Base-by-base conservation (phyloP, 2,113 vertebrate genomes). In the Antennarius striatus region DNA sequence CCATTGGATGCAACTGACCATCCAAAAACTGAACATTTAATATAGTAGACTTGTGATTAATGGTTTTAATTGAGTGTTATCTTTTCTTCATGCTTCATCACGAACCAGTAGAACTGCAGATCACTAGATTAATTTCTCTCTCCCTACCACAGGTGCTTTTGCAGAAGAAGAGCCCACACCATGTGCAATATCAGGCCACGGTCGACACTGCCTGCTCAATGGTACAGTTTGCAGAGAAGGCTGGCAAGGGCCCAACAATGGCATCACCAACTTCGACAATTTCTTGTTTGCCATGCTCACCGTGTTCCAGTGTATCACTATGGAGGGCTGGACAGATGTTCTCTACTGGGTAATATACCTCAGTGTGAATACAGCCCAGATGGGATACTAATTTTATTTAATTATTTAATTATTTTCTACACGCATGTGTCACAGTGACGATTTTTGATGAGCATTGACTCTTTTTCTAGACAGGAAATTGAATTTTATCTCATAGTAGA, bases 181-280 rank as follows among this genome's bases (percentile, higher is more conserved):
- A 1, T 99, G 98, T 86, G 94, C 96, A 6, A 91, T 96, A 86
- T 97, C 98, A 81, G 97, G 95, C 84, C 95, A 98, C 3, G 98
- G 98, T 65, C 96, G 96, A 68, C 94, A 94, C 56, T 99, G 98
- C 69, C 76, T 93, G 29, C 70, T 93, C 65, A 99, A 98, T 6
- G 94, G 93, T 74, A 96, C 95, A 0, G 89, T 92, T 71, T 99
- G 98, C 91, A 90, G 89, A 80, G 95, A 96, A 6, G 96, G 94
- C 80, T 99, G 98, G 97, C 94, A 95, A 52, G 97, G 98, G 61
- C 97, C 98, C 3, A 99, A 99, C 11, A 96, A 96, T 56, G 98
- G 98, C 91, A 99, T 99, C 87, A 99, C 97, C 86, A 99, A 99
- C 92, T 99, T 99, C 0, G 98, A 99, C 90, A 99, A 99, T 74